A percentile compares a stretch with the other conserved stretches of the same genome.
Conservation (phyloP, 1,140 invertebrate genomes). For the Zaprionus ghesquierei region DNA sequence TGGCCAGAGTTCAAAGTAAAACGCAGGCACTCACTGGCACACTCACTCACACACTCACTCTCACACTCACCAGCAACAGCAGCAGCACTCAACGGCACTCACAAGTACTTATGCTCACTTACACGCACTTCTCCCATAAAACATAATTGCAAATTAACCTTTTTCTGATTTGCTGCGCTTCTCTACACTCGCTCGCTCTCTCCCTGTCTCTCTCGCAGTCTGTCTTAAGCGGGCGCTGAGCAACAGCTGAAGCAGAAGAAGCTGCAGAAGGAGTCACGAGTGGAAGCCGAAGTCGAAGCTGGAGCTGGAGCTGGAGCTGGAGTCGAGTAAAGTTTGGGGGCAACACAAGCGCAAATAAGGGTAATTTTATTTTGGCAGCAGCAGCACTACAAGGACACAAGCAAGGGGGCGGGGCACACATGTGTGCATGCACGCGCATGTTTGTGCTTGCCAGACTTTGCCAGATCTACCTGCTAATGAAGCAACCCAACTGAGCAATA, state of each 20-base stretch:
- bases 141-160: slow-evolving; percentile 47
- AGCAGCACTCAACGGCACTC: slow-evolving; percentile 29
- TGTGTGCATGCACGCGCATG: not conserved
- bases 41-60: too few species aligned
- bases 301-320: not conserved
- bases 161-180: slow-evolving; percentile 41
- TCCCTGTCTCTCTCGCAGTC: not conserved
- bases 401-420: not conserved
- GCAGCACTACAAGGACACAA: slow-evolving; percentile 13
- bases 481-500: slow-evolving; percentile 30
- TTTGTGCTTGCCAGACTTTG: slow-evolving; percentile 13
- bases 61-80: not conserved
- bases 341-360: slow-evolving; percentile 21
- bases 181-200: not conserved
- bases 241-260: not conserved
- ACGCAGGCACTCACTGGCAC: slow-evolving; percentile 8
- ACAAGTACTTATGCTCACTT: slow-evolving; percentile 40
- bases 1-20: slow-evolving; percentile 4
- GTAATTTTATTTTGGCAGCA: slow-evolving; percentile 35
- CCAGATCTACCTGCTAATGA: slow-evolving; percentile 31
- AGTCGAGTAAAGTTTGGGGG: not conserved
- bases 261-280: too few species aligned
- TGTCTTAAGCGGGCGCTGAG: not conserved
- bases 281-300: not conserved
- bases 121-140: slow-evolving; percentile 41